Percentiles rank a stretch among this genome's conserved stretches.
These are phyloP conservation scores for Gracilinanus agilis DNA, from an alignment of 2,113 vertebrate species.

Conservation along the genomic window DNA sequence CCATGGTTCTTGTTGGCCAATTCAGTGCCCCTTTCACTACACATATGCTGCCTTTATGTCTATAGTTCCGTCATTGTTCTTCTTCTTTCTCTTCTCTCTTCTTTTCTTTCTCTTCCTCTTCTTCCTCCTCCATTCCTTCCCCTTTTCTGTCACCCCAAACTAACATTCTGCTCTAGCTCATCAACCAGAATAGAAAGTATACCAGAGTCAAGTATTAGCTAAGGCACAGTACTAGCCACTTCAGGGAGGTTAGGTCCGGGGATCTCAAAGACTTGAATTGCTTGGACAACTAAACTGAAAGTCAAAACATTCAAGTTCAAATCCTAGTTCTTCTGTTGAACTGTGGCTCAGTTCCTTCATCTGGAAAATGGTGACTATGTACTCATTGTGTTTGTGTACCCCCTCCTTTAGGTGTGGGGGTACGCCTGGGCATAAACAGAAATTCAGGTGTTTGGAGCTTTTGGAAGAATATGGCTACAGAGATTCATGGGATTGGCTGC, in stretches of 20 bases:
- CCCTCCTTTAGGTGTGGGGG: background rate
- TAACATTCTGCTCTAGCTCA: background rate
- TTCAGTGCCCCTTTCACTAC: background rate
- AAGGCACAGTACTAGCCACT: background rate
- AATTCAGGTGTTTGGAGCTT: background rate
- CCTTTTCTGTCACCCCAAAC: background rate
- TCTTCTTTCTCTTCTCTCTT: no score
- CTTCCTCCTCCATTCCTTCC: background rate
- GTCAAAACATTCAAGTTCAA: conserved; percentile 5
- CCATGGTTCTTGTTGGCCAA: background rate
- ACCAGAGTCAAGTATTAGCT: background rate
- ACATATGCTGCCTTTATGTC: background rate
- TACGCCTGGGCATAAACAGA: background rate
- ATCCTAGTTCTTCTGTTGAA: background rate
- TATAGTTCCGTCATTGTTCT: no score
- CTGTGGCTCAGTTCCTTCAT: background rate
- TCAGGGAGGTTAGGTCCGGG: background rate
- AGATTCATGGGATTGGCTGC: background rate
- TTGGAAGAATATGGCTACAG: background rate
- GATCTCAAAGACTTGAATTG: background rate
- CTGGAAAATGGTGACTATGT: background rate
- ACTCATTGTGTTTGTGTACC: background rate
- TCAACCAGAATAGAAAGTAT: background rate
- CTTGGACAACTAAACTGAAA: background rate
- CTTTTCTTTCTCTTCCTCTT: background rate